Evolutionary conservation across 2,797 vertebrate genomes (phyloP), one percentile per base, ranked within the genome.

Genomic region (Poeciliopsis gracilis): DNA sequence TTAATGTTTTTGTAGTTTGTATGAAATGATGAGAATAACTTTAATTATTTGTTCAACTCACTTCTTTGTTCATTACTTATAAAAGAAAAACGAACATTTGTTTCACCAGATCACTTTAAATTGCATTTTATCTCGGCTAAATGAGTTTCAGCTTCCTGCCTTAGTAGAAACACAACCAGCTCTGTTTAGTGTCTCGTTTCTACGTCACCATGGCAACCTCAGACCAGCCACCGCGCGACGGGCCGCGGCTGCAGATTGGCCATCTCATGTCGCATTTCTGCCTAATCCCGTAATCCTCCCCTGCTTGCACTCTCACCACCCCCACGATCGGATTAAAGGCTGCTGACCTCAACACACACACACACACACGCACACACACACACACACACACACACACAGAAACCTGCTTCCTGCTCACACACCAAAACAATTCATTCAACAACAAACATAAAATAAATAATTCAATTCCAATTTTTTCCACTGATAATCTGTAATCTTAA

Each of bases 211-310:
- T 30, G 49, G 72, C 15, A 43, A 85, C 75, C 75, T 11, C 1
- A 1, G 53, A 57, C 0, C 9, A 53, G 78, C 10, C 66, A 75
- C 46, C 10, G 16, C 28, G 46, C 13, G 36, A 30, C 1, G n/a
- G 28, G 53, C 55, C 73, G 74, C 79, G 53, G 80, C 80, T 76
- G 80, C 88, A 86, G 79, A 92, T 89, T 92, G 90, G 85, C 89
- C 89, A 85, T 90, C 93, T 93, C 88, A 90, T 91, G 89, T 89
- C 72, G 23, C 83, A 90, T 92, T 87, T 87, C 79, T n/a, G 73
- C 57, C 15, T 88, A 91, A 92, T 89, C 89, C 89, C 83, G 53
- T 91, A 93, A 93, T 92, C 92, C 89, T 86, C 83, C 84, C 9
- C 79, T 82, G 79, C 79, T 83, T 83, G 80, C 79, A 92, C 87